Base-by-base conservation (phyloP, 1,140 invertebrate genomes). In the Eumeta japonica region DNA sequence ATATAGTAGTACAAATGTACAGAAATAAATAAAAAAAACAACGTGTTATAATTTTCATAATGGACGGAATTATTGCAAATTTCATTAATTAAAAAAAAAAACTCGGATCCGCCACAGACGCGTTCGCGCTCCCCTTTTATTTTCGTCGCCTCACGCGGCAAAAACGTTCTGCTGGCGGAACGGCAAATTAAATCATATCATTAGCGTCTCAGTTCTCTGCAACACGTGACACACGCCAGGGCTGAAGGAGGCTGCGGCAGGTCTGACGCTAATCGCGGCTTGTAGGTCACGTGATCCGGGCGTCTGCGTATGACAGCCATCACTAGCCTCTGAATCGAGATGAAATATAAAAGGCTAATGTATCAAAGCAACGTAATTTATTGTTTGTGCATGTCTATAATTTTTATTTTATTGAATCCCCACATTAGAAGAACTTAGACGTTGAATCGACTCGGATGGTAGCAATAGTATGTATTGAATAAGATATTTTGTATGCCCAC, bases 121-220 rank as follows among this genome's bases (percentile, higher is more conserved):
- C n/a, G n/a, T n/a, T n/a, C n/a, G n/a, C n/a, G n/a, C n/a, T n/a
- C n/a, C n/a, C n/a, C n/a, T n/a, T n/a, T n/a, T n/a, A n/a, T n/a
- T n/a, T n/a, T n/a, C n/a, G n/a, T n/a, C n/a, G n/a, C 53, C 56
- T 43, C 35, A 32, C 36, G 43, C 49, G 39, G 46, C 50, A 28
- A 48, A 62, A 60, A 48, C 43, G 46, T 53, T 48, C 39, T 45
- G 37, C 44, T 43, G 46, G 51, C 43, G 61, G 63, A 64, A 62
- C 51, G 54, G 58, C 58, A 70, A 70, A 68, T 67, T 73, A 66
- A 70, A 67, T 64, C 58, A 70, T 67, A 64, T 57, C 67, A 36
- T 49, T 35, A 41, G 46, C 58, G 50, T 62, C 62, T 70, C 63
- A 63, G 62, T 67, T 67, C 67, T 70, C 64, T 52, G 45, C 59